A percentile compares a stretch with the other conserved stretches of the same genome.
Conservation (phyloP, 2,888 invertebrate species). For the Cordilura impudica region DNA sequence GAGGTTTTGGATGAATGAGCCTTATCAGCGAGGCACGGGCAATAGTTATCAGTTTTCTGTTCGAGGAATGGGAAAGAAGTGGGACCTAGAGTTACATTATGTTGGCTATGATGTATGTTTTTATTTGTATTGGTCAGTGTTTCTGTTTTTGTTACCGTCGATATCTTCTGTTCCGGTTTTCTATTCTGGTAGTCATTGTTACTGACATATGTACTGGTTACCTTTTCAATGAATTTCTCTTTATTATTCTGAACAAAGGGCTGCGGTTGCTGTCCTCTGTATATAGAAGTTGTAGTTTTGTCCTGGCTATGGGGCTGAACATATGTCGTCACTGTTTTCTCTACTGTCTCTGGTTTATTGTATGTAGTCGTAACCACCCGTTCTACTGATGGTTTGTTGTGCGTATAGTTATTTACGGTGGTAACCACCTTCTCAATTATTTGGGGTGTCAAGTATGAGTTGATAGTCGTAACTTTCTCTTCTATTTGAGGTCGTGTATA, state of each 20-base stretch:
- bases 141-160: conserved; percentile 58
- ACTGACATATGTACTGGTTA: conserved; percentile 49
- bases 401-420: background rate
- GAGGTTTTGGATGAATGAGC: conserved; percentile 69
- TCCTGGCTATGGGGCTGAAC: conserved; percentile 6
- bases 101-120: conserved; percentile 12
- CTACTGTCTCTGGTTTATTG: conserved; percentile 36
- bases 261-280: conserved; percentile 22
- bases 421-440: conserved; percentile 4
- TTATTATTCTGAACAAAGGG: conserved; percentile 31
- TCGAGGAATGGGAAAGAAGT: conserved; percentile 67
- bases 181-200: conserved; percentile 40
- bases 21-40: conserved; percentile 71
- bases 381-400: conserved; percentile 37
- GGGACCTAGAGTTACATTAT: conserved; percentile 71
- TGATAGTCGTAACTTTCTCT: conserved; percentile 34
- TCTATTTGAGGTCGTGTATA: conserved; percentile 19
- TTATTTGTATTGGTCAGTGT: conserved; percentile 13
- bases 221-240: conserved; percentile 52
- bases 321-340: conserved; percentile 36
- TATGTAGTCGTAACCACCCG: conserved; percentile 37
- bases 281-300: conserved; percentile 7
- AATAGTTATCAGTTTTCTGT: conserved; percentile 68
- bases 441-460: conserved; percentile 28
- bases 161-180: conserved; percentile 29